These are phyloP conservation scores for Toxotes chatareus DNA, from an alignment of 2,113 vertebrate species.

Conservation along the genomic window DNA sequence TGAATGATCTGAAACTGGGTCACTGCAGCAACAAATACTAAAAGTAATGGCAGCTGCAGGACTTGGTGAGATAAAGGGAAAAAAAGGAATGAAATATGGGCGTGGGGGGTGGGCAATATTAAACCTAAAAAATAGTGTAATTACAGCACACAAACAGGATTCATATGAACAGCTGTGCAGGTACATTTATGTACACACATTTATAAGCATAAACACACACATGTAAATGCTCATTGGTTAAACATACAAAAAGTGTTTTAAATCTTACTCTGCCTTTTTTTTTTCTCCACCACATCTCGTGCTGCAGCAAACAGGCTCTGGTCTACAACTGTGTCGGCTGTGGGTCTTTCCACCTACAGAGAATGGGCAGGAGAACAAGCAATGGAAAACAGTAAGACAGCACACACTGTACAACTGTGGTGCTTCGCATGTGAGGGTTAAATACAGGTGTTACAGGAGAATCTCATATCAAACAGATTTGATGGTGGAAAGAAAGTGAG, in stretches of 20 bases:
- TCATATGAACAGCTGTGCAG: too few relatives aligned
- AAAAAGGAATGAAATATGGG: neutral
- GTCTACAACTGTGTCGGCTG: conserved; percentile 95
- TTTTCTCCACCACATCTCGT: neutral
- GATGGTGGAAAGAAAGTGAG: too few relatives aligned
- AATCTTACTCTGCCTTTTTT: too few relatives aligned
- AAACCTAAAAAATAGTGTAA: neutral
- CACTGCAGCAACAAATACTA: conserved; percentile 34
- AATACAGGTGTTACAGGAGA: too few relatives aligned
- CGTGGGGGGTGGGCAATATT: neutral
- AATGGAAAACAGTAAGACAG: conserved; percentile 85
- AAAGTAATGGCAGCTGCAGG: conserved; percentile 13
- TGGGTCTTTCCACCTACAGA: conserved; percentile 89
- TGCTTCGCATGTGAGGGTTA: neutral
- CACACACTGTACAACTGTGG: neutral
- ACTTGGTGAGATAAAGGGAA: neutral
- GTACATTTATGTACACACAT: too few relatives aligned
- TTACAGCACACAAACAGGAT: neutral
- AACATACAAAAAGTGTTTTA: too few relatives aligned
- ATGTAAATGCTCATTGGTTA: neutral
- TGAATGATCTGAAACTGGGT: conserved; percentile 53
- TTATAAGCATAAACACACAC: neutral
- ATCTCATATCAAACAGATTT: too few relatives aligned
- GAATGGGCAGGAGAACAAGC: conserved; percentile 85
- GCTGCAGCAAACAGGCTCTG: conserved; percentile 91